Conservation (phyloP, 2,113 vertebrate genomes). For the human (Homo sapiens) region GRCh38 chr3:31834001-31834500, state of each 20-base stretch:
- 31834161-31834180: not conserved
- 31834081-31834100: not conserved
- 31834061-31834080: not conserved
- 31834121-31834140: not conserved
- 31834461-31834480: not conserved
- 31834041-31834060: not conserved
- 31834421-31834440: accelerated
- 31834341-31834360: not conserved
- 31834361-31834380: too few relatives aligned
- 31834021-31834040: not conserved
- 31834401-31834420: not conserved
- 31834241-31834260: not conserved
- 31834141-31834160: not conserved
- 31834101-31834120: not conserved
- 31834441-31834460: not conserved
- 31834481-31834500: accelerated
- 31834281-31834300: not conserved
- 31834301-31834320: conserved; percentile 5
- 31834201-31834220: not conserved
- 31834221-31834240: conserved; percentile 29
- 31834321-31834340: not conserved
- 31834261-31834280: conserved; percentile 45
- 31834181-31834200: not conserved
- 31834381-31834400: not conserved
- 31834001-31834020: not conserved